A percentile compares a stretch with the other conserved stretches of the same genome.
phyloP scores from a whole-genome alignment of 2,797 vertebrate species.

The Centropyge bicolor region DNA sequence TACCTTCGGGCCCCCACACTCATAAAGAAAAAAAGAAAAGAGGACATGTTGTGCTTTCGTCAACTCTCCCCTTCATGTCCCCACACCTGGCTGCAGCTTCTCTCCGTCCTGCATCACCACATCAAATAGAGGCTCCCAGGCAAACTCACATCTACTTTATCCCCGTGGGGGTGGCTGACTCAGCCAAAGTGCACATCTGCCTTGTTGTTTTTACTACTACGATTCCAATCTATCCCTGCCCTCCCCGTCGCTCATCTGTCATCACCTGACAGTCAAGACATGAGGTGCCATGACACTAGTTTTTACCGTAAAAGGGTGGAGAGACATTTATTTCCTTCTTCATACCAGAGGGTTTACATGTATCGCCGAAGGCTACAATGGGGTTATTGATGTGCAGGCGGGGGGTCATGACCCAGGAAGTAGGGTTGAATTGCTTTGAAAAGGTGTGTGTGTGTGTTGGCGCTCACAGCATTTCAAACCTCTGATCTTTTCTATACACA shows the following conservation, averaged over 20 bases:
- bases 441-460: conserved; percentile 35
- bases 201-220: conserved; percentile 74
- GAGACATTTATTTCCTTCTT: conserved; percentile 41
- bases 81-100: conserved; percentile 79
- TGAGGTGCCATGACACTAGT: conserved; percentile 60
- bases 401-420: conserved; percentile 67
- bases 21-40: conserved; percentile 18
- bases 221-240: conserved; percentile 82
- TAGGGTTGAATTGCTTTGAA: conserved; percentile 52
- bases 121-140: conserved; percentile 75
- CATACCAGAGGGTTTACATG: conserved; percentile 49
- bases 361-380: conserved; percentile 38
- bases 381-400: conserved; percentile 50
- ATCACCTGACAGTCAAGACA: conserved; percentile 68
- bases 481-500: conserved; percentile 35
- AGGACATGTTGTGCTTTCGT: conserved; percentile 54
- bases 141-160: conserved; percentile 64
- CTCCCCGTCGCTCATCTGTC: conserved; percentile 72
- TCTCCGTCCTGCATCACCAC: conserved; percentile 72
- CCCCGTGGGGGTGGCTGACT: conserved; percentile 70
- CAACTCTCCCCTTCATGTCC: conserved; percentile 84
- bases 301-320: conserved; percentile 77
- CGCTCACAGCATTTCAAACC: conserved; percentile 32
- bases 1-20: conserved; percentile 41
- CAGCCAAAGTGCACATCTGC: conserved; percentile 82